A percentile compares a stretch with the other conserved stretches of the same genome.
phyloP scores from a whole-genome alignment of 2,888 invertebrate genomes.

The Rhingia rostrata region DNA sequence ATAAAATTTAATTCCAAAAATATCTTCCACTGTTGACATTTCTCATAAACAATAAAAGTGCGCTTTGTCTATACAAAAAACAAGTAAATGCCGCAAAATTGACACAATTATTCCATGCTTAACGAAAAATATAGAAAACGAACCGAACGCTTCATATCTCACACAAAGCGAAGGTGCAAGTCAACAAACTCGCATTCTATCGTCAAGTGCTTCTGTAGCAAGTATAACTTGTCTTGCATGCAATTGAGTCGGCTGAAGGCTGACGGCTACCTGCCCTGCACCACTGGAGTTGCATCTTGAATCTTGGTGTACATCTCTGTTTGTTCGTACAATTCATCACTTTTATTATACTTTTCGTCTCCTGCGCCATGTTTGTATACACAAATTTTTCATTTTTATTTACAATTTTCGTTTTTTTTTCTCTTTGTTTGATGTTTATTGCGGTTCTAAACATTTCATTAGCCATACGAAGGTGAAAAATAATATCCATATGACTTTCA shows the following conservation, averaged over 20 bases:
- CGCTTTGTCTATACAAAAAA: constrained; percentile 3
- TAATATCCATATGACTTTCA: constrained; percentile 18
- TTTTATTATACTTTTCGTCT: constrained; percentile 9
- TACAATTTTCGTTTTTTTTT: constrained; percentile 4
- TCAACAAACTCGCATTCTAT: constrained; percentile 15
- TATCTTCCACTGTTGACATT: constrained; percentile 1
- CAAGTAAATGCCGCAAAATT: constrained; percentile 4
- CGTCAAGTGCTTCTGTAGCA: constrained; percentile 42
- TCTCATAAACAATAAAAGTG: constrained; percentile 19
- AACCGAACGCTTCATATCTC: neutral
- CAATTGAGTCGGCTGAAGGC: neutral
- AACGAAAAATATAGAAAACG: neutral
- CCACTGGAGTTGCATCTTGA: neutral
- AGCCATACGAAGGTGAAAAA: constrained; percentile 27
- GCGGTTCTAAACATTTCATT: constrained; percentile 62
- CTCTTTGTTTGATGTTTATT: constrained; percentile 40
- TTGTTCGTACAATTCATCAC: constrained; percentile 34
- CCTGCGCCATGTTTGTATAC: neutral
- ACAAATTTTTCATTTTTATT: constrained; percentile 35
- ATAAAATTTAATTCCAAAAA: neutral
- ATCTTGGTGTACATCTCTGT: constrained; percentile 11
- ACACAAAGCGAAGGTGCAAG: constrained; percentile 24
- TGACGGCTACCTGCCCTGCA: constrained; percentile 23
- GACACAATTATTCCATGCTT: constrained; percentile 4
- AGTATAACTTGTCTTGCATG: neutral